These are phyloP conservation scores for Charaxes varanes DNA, from an alignment of 1,140 invertebrate genomes.

Conservation along the genomic window DNA sequence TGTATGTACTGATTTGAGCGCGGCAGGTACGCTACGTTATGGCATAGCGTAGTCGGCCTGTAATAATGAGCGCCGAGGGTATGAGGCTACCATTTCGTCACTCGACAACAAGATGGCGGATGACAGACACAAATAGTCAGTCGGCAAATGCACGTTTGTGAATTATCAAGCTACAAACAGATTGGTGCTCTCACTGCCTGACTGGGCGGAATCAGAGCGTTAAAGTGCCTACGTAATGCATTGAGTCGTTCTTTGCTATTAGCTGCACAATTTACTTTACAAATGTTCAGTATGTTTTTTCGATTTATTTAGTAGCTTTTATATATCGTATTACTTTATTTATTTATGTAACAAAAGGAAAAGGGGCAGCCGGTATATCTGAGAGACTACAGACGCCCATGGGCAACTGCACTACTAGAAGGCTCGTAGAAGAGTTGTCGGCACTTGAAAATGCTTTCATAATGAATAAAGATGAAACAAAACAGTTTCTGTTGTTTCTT, in stretches of 20 bases:
- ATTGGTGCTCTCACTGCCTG: conserved; percentile 31
- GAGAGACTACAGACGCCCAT: no score
- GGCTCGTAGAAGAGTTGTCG: no score
- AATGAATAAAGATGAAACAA: no score
- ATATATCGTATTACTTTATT: no score
- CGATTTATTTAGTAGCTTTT: no score
- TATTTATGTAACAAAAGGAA: no score
- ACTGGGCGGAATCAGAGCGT: conserved; percentile 32
- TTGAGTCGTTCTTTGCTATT: conserved; percentile 15
- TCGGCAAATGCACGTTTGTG: conserved; percentile 49
- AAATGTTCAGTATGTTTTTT: no score
- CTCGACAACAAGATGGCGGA: conserved; percentile 65
- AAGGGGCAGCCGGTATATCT: no score
- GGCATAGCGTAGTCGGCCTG: conserved; percentile 9
- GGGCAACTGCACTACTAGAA: no score
- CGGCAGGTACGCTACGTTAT: no score
- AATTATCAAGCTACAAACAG: conserved; percentile 53
- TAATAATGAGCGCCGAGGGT: conserved; percentile 21
- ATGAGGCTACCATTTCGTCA: conserved; percentile 52
- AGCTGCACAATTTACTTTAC: not conserved
- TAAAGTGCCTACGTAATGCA: conserved; percentile 24
- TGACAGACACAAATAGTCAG: conserved; percentile 57
- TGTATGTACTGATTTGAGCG: not conserved
- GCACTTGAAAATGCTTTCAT: no score
- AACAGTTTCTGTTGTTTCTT: no score